Evolutionary conservation across 2,797 vertebrate species (phyloP).

Genomic region (Morelia viridis): DNA sequence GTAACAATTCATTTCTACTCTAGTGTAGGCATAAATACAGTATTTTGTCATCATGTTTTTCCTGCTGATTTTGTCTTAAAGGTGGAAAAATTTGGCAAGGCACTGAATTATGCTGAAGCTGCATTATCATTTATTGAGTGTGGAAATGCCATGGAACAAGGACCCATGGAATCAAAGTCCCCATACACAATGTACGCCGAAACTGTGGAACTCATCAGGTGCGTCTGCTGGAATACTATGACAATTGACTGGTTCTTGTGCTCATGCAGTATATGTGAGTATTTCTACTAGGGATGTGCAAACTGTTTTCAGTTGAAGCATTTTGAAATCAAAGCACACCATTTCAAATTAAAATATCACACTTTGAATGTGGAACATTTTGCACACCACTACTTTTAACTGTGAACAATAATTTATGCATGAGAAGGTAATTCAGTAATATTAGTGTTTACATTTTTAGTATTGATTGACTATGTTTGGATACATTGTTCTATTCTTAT

Average conservation of each 20-base stretch:
- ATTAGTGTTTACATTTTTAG: background rate
- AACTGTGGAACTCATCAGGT: slow-evolving; percentile 98
- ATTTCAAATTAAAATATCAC: too few relatives aligned
- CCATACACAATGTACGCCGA: slow-evolving; percentile 98
- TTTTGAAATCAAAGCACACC: too few relatives aligned
- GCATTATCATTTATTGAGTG: slow-evolving; percentile 98
- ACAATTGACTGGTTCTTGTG: background rate
- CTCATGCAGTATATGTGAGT: slow-evolving; percentile 6
- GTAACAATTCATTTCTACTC: slow-evolving; percentile 1
- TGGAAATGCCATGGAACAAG: slow-evolving; percentile 98
- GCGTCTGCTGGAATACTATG: slow-evolving; percentile 33
- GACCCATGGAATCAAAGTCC: slow-evolving; percentile 95
- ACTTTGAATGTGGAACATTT: too few relatives aligned
- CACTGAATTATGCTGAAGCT: slow-evolving; percentile 94
- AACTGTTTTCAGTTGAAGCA: too few relatives aligned
- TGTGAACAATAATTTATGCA: too few relatives aligned
- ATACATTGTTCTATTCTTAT: background rate
- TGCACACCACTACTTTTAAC: too few relatives aligned
- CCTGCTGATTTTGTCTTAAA: slow-evolving; percentile 68
- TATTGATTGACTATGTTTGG: background rate
- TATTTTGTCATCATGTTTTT: slow-evolving; percentile 47
- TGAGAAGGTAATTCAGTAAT: too few relatives aligned
- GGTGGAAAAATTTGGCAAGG: slow-evolving; percentile 98
- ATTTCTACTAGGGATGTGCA: too few relatives aligned
- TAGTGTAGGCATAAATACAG: slow-evolving; percentile 15